Base-by-base conservation (phyloP, 2,888 invertebrate genomes). In the Morinoia aosen region DNA sequence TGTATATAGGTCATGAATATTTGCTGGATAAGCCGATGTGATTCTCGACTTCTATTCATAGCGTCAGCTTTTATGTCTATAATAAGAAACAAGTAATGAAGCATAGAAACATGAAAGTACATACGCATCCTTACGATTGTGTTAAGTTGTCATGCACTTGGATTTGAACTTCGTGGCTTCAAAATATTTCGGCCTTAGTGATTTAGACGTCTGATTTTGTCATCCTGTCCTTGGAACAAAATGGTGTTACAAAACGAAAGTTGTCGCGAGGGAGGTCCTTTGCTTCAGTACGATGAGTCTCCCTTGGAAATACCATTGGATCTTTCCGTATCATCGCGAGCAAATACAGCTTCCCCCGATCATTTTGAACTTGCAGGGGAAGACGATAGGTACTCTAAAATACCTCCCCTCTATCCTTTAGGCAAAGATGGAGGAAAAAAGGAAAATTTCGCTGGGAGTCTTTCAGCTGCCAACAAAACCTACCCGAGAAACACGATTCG, bases 191-290 rank as follows among this genome's bases (percentile, higher is more conserved):
- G 76, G 33, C 25, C 33, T 25, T 76, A 16, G 33, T 19, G 61
- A 61, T 19, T 19, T 19, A 10, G 76, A 76, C 76, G 76, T 76
- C 33, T 76, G 76, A 76, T 33, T 76, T 76, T 76, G 76, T 76
- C 8, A 76, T 76, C 76, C 8, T 76, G 33, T 76, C 76, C 3
- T 10, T 33, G 3, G 2, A n/a, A 95, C 64, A 95, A 64, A 95
- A 95, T 95, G 95, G 95, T 95, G 58, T 58, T 95, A 95, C 95
- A 95, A 95, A 95, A 64, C 64, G 95, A 95, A 64, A 56, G 93
- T 33, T 95, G 64, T 39, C 58, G 95, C 33, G 95, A 95, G 95
- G 58, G 61, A 64, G 64, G 61, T 40, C 56, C 95, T 39, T 39
- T 95, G 16, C 64, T 95, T 25, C 39, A 95, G 40, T 95, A 95